Conservation (phyloP, 2,888 invertebrate species). For the Elgonia sp. region DNA sequence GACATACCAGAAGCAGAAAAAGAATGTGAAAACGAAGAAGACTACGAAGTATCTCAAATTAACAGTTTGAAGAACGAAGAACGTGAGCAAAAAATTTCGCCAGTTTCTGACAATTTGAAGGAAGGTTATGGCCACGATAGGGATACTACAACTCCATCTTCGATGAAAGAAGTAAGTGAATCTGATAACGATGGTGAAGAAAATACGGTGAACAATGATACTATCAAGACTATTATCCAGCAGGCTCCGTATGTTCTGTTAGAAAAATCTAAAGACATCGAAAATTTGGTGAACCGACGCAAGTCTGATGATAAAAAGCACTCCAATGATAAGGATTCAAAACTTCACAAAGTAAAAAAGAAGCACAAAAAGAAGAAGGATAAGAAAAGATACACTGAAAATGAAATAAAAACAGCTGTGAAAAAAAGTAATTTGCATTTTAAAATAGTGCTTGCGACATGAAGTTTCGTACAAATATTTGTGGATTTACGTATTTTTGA, state of each 20-base stretch:
- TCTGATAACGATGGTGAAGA: slow-evolving; percentile 12
- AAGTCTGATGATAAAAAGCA: slow-evolving; percentile 12
- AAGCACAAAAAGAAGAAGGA: slow-evolving; percentile 77
- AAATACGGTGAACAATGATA: slow-evolving; percentile 16
- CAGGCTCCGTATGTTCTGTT: slow-evolving; percentile 75
- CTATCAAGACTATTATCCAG: slow-evolving; percentile 70
- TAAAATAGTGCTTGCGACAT: too few species aligned
- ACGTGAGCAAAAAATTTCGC: not conserved
- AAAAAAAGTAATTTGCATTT: too few species aligned
- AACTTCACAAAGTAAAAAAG: slow-evolving; percentile 78
- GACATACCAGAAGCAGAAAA: too few species aligned
- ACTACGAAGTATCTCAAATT: too few species aligned
- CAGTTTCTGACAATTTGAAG: not conserved
- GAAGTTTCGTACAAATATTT: too few species aligned
- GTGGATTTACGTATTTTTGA: too few species aligned
- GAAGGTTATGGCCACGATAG: not conserved
- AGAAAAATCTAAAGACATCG: slow-evolving; percentile 74
- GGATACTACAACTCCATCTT: not conserved
- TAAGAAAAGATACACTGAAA: slow-evolving; percentile 70
- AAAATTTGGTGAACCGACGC: slow-evolving; percentile 56
- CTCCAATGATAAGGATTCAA: slow-evolving; percentile 59
- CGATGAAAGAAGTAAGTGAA: slow-evolving; percentile 4
- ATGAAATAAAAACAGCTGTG: slow-evolving; percentile 77
- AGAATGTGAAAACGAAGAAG: too few species aligned
- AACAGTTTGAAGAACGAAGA: not conserved